Percentiles rank a stretch among this genome's conserved stretches.
These are phyloP conservation scores for Acronicta psi DNA, from an alignment of 2,888 invertebrate species.

Conservation along the genomic window DNA sequence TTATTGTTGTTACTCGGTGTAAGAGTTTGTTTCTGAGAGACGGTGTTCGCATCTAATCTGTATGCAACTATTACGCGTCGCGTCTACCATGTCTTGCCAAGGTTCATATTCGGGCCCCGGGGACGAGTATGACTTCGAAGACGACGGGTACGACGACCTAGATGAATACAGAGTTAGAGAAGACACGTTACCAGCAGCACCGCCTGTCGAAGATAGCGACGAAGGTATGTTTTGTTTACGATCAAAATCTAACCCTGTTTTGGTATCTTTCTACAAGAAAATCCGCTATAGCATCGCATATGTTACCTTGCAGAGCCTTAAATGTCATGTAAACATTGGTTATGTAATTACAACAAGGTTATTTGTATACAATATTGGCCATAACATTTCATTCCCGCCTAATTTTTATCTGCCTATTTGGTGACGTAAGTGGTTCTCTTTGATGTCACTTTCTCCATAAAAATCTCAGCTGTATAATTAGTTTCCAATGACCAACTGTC, in stretches of 20 bases:
- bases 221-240: slow-evolving; percentile 88
- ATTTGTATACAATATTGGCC: slow-evolving; percentile 53
- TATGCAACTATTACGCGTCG: slow-evolving; percentile 89
- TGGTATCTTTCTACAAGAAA: slow-evolving; percentile 68
- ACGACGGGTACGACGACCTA: slow-evolving; percentile 91
- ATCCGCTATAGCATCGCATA: slow-evolving; percentile 45
- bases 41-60: slow-evolving; percentile 83
- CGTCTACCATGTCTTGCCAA: slow-evolving; percentile 91
- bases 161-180: slow-evolving; percentile 92
- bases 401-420: slow-evolving; percentile 69
- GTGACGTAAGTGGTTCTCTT: slow-evolving; percentile 78
- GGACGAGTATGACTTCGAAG: slow-evolving; percentile 93
- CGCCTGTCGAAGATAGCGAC: slow-evolving; percentile 90
- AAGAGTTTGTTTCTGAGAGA: slow-evolving; percentile 79
- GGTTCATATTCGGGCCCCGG: slow-evolving; percentile 91
- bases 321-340: slow-evolving; percentile 70
- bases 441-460: slow-evolving; percentile 76
- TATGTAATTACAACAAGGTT: slow-evolving; percentile 73
- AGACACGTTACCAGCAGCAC: slow-evolving; percentile 85
- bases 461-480: slow-evolving; percentile 22
- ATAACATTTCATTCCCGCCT: slow-evolving; percentile 76
- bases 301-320: slow-evolving; percentile 47
- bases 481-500: slow-evolving; percentile 35
- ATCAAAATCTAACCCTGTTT: slow-evolving; percentile 69
- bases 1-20: slow-evolving; percentile 65